These are phyloP conservation scores for Vanacampus margaritifer DNA, from an alignment of 2,113 vertebrate species.

Conservation along the genomic window DNA sequence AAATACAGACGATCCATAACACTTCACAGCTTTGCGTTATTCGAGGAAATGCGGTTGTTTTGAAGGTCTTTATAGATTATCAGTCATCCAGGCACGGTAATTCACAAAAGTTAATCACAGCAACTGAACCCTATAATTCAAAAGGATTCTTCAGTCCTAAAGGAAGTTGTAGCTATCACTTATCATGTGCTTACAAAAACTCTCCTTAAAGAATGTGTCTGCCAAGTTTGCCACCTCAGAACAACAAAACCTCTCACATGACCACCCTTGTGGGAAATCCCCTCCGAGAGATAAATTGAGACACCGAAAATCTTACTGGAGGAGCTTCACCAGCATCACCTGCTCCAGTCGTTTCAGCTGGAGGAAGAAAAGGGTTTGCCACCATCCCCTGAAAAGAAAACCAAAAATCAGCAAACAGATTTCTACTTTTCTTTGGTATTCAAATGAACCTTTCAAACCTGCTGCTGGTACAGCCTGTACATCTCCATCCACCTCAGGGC, in stretches of 20 bases:
- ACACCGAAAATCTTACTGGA: constrained; percentile 23
- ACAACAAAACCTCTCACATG: no score
- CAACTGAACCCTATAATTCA: neutral
- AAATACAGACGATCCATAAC: no score
- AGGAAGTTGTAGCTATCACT: neutral
- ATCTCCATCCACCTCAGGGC: constrained; percentile 72
- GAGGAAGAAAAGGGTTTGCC: constrained; percentile 57
- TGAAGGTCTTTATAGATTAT: no score
- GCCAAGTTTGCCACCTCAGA: no score
- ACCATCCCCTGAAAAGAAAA: constrained; percentile 44
- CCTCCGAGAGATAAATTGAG: neutral
- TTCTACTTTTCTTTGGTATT: neutral
- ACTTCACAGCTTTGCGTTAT: neutral
- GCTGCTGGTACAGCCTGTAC: constrained; percentile 67
- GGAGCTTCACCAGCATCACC: constrained; percentile 32
- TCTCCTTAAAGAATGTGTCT: neutral
- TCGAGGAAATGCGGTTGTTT: neutral
- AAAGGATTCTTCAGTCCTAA: neutral
- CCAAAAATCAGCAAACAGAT: constrained; percentile 2
- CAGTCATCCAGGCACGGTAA: no score
- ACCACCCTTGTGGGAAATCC: neutral
- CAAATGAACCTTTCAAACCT: constrained; percentile 48
- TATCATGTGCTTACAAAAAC: neutral
- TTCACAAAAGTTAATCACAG: no score
- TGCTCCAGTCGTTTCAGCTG: constrained; percentile 25